A percentile compares a stretch with the other conserved stretches of the same genome.
These are phyloP conservation scores for Melanotaenia trifasciata DNA, from an alignment of 2,797 vertebrate genomes.

Conservation along the genomic window DNA sequence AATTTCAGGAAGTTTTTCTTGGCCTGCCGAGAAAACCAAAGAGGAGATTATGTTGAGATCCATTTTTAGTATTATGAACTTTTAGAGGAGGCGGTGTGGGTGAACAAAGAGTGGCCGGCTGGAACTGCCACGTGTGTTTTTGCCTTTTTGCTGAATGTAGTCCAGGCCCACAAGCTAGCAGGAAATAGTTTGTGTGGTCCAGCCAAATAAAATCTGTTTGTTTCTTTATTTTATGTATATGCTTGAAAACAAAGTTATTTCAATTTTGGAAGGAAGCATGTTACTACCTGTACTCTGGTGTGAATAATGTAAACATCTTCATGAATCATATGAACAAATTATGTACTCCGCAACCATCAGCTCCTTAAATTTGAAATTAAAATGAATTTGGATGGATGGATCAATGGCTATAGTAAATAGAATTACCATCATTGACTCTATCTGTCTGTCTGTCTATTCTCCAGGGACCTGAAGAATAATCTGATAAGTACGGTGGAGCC, in stretches of 20 bases:
- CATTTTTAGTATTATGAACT: constrained; percentile 78
- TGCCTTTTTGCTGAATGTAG: constrained; percentile 56
- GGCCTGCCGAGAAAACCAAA: constrained; percentile 70
- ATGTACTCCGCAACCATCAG: constrained; percentile 9
- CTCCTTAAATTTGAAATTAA: constrained; percentile 4
- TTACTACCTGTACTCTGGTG: neutral
- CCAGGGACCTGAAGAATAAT: constrained; percentile 94
- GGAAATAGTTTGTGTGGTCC: constrained; percentile 42
- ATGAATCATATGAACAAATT: constrained; percentile 1
- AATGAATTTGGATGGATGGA: constrained; percentile 13
- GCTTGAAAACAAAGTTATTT: constrained; percentile 1
- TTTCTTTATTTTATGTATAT: neutral
- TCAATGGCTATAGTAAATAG: neutral
- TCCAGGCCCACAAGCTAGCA: constrained; percentile 40
- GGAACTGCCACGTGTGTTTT: constrained; percentile 59
- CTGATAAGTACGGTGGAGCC: constrained; percentile 94
- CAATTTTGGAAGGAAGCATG: neutral
- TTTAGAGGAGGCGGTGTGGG: constrained; percentile 48
- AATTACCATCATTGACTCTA: constrained; percentile 22
- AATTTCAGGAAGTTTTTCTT: constrained; percentile 87
- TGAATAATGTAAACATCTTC: constrained; percentile 14
- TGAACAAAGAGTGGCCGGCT: constrained; percentile 49
- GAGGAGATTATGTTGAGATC: constrained; percentile 64
- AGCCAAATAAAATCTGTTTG: neutral
- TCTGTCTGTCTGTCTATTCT: constrained; percentile 66